A percentile compares a stretch with the other conserved stretches of the same genome.
These are phyloP conservation scores for Aporrectodea caliginosa DNA, from an alignment of 1,140 invertebrate genomes.

Conservation along the genomic window DNA sequence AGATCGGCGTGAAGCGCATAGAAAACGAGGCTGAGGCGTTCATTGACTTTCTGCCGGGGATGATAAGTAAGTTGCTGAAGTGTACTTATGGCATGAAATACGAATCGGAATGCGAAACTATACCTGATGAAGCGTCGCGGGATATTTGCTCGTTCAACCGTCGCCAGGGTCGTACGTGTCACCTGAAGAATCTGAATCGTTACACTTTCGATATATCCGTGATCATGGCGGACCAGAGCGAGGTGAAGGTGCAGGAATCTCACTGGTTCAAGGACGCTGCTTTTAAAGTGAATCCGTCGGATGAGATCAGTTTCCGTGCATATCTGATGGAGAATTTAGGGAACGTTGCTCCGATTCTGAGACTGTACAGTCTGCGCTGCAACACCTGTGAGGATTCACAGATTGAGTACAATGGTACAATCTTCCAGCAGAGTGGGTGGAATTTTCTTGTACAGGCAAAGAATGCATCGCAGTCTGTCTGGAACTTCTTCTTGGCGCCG, in stretches of 20 bases:
- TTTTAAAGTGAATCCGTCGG: slow-evolving; percentile 1
- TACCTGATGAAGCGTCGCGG: background rate
- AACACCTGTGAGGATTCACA: background rate
- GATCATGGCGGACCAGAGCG: background rate
- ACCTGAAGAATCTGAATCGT: slow-evolving; percentile 27
- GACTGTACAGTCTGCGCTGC: slow-evolving; percentile 12
- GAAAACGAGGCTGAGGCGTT: slow-evolving; percentile 29
- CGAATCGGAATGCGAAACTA: background rate
- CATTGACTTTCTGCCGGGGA: slow-evolving; percentile 22
- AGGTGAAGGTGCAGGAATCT: slow-evolving; percentile 14
- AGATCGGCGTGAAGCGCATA: slow-evolving; percentile 21
- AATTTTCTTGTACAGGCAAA: background rate
- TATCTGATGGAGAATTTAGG: slow-evolving; percentile 6
- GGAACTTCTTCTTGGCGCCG: slow-evolving; percentile 15
- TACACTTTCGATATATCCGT: slow-evolving; percentile 28
- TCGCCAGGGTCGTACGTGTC: slow-evolving; percentile 9
- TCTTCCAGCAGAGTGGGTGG: background rate
- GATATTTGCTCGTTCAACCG: slow-evolving; percentile 5
- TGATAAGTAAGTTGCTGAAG: slow-evolving; percentile 16
- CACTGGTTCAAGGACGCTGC: slow-evolving; percentile 25
- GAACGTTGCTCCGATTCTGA: background rate
- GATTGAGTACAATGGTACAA: background rate
- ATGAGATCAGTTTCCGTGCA: slow-evolving; percentile 22
- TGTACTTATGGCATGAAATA: slow-evolving; percentile 21
- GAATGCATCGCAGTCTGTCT: background rate